Evolutionary conservation across 2,113 vertebrate species (phyloP).

Genomic region (Prochilodus magdalenae): DNA sequence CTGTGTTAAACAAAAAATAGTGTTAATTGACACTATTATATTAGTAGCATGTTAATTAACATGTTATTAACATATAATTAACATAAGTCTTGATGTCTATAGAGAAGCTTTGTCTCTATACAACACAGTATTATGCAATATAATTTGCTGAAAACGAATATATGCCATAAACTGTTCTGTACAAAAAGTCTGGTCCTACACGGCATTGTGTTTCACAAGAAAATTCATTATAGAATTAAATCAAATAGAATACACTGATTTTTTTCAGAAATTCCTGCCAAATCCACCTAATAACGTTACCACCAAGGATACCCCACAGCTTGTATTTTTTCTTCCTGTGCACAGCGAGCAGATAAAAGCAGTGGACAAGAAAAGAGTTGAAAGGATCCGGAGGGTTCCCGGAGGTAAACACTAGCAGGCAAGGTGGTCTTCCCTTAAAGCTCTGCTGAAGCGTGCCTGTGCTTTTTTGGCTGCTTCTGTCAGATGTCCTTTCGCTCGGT

Average conservation of each 20-base stretch:
- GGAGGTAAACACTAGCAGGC: slow-evolving; percentile 51
- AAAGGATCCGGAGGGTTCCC: slow-evolving; percentile 47
- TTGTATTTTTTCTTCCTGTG: slow-evolving; percentile 20
- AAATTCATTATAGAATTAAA: neutral
- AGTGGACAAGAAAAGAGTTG: slow-evolving; percentile 43
- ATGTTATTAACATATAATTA: too few species aligned
- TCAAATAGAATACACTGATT: neutral
- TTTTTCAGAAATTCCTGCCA: neutral
- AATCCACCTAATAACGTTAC: slow-evolving; percentile 17
- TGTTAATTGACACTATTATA: too few species aligned
- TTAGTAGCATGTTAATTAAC: too few species aligned
- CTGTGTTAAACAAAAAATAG: too few species aligned
- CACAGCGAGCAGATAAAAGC: slow-evolving; percentile 41
- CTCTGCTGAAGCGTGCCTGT: slow-evolving; percentile 35
- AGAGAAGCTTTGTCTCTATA: too few species aligned
- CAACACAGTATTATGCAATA: too few species aligned
- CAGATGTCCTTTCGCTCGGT: slow-evolving; percentile 38
- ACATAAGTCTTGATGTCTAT: too few species aligned
- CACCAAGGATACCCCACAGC: neutral
- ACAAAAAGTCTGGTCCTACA: neutral
- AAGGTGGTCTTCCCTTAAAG: slow-evolving; percentile 24
- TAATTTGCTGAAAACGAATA: too few species aligned
- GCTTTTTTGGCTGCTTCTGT: slow-evolving; percentile 31
- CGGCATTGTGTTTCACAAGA: neutral
- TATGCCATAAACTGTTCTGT: too few species aligned